A percentile compares a stretch with the other conserved stretches of the same genome.
Conservation (phyloP, 1,140 invertebrate genomes). For the Scaptomyza hsui region DNA sequence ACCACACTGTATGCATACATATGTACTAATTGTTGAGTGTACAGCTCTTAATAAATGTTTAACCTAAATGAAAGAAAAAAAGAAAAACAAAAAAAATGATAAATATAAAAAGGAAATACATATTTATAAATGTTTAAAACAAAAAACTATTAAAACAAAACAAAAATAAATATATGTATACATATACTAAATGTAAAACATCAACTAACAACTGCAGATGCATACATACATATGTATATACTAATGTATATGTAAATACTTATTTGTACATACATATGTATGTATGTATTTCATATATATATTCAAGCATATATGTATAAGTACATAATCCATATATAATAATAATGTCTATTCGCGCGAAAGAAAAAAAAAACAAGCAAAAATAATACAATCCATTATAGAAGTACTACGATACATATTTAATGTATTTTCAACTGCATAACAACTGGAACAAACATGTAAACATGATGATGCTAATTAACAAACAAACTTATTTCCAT, state of each 20-base stretch:
- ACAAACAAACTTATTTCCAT: constrained; percentile 36
- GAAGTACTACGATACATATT: constrained; percentile 56
- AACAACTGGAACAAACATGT: constrained; percentile 14
- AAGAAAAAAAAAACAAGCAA: neutral
- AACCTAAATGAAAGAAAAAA: constrained; percentile 50
- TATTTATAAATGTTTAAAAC: constrained; percentile 14
- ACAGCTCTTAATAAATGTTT: constrained; percentile 64
- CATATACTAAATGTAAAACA: constrained; percentile 23
- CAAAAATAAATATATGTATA: constrained; percentile 14
- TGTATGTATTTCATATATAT: constrained; percentile 11
- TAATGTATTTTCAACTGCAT: constrained; percentile 58
- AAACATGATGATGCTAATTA: constrained; percentile 16
- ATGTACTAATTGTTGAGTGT: constrained; percentile 45
- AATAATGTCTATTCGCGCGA: constrained; percentile 3
- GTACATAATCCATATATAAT: constrained; percentile 23
- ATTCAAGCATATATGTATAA: constrained; percentile 23
- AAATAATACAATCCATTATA: constrained; percentile 16
- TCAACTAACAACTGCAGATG: constrained; percentile 18
- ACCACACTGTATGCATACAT: constrained; percentile 23
- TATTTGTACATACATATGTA: constrained; percentile 5
- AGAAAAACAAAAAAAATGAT: constrained; percentile 51
- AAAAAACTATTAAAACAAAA: neutral
- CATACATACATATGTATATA: constrained; percentile 9
- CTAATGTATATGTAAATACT: too few relatives aligned
- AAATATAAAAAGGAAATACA: constrained; percentile 24